A percentile compares a stretch with the other conserved stretches of the same genome.
These are phyloP conservation scores for Tamias sibiricus DNA, from an alignment of 2,113 vertebrate species.

Conservation along the genomic window DNA sequence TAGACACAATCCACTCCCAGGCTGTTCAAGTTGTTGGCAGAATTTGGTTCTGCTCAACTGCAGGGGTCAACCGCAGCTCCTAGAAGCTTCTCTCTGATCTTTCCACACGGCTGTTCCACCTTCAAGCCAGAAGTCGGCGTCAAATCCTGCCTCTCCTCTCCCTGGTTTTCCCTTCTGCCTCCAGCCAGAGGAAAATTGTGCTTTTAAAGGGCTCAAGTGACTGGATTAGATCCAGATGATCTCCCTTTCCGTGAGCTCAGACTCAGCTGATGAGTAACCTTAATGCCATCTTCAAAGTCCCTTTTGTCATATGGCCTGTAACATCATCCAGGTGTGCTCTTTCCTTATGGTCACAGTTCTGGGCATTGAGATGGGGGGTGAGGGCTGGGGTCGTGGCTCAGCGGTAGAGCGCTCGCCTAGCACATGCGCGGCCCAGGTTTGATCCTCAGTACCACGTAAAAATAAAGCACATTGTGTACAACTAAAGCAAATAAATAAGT, in stretches of 20 bases:
- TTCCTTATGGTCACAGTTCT: neutral
- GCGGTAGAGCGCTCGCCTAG: too few species aligned
- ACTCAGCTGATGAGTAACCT: neutral
- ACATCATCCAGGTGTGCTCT: neutral
- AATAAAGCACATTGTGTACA: too few species aligned
- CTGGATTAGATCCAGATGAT: neutral
- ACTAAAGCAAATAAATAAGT: too few species aligned
- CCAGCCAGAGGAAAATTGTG: neutral
- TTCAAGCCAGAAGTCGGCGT: neutral
- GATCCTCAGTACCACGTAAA: too few species aligned
- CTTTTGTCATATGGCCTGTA: accelerated
- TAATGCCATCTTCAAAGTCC: neutral
- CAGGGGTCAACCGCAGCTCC: neutral
- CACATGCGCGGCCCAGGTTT: too few species aligned
- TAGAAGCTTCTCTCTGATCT: neutral
- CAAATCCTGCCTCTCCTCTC: neutral
- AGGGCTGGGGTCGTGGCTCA: too few species aligned
- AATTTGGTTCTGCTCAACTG: neutral
- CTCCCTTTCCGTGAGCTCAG: neutral
- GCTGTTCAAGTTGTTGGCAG: neutral
- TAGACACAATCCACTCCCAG: neutral
- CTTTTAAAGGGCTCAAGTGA: neutral
- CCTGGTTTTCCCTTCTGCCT: neutral
- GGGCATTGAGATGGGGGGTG: neutral
- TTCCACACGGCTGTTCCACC: accelerated